These are phyloP conservation scores for Stenoptilia bipunctidactyla DNA, from an alignment of 2,888 invertebrate species.

Conservation along the genomic window DNA sequence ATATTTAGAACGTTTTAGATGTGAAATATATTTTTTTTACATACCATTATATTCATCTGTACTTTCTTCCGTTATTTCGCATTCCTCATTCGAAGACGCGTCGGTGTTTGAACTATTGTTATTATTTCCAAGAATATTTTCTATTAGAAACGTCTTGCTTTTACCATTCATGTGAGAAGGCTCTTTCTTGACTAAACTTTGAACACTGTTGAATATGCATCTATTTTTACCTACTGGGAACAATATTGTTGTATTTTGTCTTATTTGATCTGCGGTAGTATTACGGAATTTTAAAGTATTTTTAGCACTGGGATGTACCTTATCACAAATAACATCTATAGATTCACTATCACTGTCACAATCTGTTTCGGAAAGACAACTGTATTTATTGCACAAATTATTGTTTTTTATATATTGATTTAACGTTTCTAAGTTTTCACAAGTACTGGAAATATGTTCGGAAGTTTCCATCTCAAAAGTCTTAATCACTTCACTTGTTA, in stretches of 20 bases:
- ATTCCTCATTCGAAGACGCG: conserved; percentile 22
- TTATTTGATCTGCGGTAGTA: too few species aligned
- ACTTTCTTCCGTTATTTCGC: conserved; percentile 38
- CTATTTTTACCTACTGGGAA: too few species aligned
- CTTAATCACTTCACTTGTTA: too few species aligned
- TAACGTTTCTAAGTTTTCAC: conserved; percentile 36
- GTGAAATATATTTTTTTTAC: conserved; percentile 6
- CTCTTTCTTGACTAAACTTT: too few species aligned
- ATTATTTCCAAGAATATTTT: conserved; percentile 64
- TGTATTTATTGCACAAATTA: neutral
- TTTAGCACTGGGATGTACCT: conserved; percentile 26
- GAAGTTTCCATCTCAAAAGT: conserved; percentile 22
- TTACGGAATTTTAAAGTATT: neutral
- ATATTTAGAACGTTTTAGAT: too few species aligned
- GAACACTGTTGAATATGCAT: neutral
- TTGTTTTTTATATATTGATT: conserved; percentile 16
- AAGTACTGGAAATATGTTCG: conserved; percentile 58
- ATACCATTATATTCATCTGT: conserved; percentile 61
- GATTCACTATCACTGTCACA: conserved; percentile 62
- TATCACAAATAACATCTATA: conserved; percentile 60
- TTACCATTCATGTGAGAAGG: conserved; percentile 25
- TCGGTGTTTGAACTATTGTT: conserved; percentile 24
- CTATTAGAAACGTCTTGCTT: conserved; percentile 69
- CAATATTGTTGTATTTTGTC: too few species aligned
- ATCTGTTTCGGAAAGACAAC: conserved; percentile 35